These are phyloP conservation scores for Cromileptes altivelis DNA, from an alignment of 2,113 vertebrate species.

Conservation along the genomic window DNA sequence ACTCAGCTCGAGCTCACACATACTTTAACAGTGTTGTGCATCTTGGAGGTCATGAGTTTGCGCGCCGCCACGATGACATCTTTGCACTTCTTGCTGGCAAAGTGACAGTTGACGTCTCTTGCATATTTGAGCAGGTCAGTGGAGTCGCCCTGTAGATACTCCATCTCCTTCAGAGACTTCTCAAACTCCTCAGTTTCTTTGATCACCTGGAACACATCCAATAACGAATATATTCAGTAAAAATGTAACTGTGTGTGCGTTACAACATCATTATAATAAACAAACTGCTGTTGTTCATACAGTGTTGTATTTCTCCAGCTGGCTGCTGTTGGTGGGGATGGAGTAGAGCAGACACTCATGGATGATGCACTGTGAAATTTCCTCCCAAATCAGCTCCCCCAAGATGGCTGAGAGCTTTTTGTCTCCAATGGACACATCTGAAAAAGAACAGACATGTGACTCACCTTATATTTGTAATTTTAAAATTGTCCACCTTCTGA, in stretches of 20 bases:
- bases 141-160: slow-evolving; percentile 87
- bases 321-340: slow-evolving; percentile 93
- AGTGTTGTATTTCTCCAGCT: slow-evolving; percentile 91
- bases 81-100: slow-evolving; percentile 97
- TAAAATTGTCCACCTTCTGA: too few species aligned
- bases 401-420: slow-evolving; percentile 86
- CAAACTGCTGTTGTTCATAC: slow-evolving; percentile 74
- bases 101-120: slow-evolving; percentile 93
- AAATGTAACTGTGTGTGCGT: background rate
- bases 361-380: slow-evolving; percentile 93
- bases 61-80: slow-evolving; percentile 95
- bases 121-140: slow-evolving; percentile 94
- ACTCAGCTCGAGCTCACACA: background rate
- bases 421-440: slow-evolving; percentile 86
- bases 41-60: slow-evolving; percentile 96
- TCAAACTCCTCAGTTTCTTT: slow-evolving; percentile 94
- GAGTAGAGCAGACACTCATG: slow-evolving; percentile 93
- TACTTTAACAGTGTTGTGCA: slow-evolving; percentile 97
- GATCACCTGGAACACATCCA: slow-evolving; percentile 87
- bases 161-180: slow-evolving; percentile 89
- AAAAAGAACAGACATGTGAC: slow-evolving; percentile 8
- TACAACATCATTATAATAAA: background rate
- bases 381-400: slow-evolving; percentile 93
- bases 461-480: too few species aligned
- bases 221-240: background rate